A percentile compares a stretch with the other conserved stretches of the same genome.
These are phyloP conservation scores for Motacilla tschutschensis DNA, from an alignment of 2,113 vertebrate species.

Conservation along the genomic window DNA sequence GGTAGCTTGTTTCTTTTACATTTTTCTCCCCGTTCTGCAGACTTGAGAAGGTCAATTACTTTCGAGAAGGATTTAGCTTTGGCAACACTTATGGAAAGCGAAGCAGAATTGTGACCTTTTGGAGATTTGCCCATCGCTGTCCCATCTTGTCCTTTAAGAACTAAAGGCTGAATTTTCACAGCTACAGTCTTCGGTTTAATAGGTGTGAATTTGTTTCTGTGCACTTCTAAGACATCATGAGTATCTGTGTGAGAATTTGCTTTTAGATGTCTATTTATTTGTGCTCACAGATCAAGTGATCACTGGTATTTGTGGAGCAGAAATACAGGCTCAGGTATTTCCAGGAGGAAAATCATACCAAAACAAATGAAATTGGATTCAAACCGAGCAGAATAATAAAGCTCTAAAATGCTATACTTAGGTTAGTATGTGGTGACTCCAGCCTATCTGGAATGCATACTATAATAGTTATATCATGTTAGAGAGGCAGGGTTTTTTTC, in stretches of 20 bases:
- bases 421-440: slow-evolving; percentile 33
- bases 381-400: slow-evolving; percentile 45
- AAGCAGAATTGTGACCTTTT: slow-evolving; percentile 55
- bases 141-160: slow-evolving; percentile 49
- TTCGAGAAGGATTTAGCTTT: slow-evolving; percentile 57
- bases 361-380: slow-evolving; percentile 45
- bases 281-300: slow-evolving; percentile 39
- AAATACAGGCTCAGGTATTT: slow-evolving; percentile 50
- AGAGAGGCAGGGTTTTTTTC: not conserved
- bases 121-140: slow-evolving; percentile 42
- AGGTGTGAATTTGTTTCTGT: slow-evolving; percentile 45
- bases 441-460: slow-evolving; percentile 44
- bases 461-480: slow-evolving; percentile 39
- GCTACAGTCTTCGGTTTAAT: not conserved
- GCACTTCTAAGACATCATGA: not conserved
- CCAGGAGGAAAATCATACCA: slow-evolving; percentile 38
- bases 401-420: slow-evolving; percentile 30
- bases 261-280: slow-evolving; percentile 30
- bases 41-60: slow-evolving; percentile 57
- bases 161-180: slow-evolving; percentile 40
- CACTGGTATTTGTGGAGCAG: not conserved
- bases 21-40: slow-evolving; percentile 53
- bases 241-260: slow-evolving; percentile 3
- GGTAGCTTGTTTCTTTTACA: slow-evolving; percentile 60
- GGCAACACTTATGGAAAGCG: slow-evolving; percentile 41